Percentiles rank a stretch among this genome's conserved stretches.
Evolutionary conservation across 2,113 vertebrate genomes (phyloP).

Genomic region (Geococcyx californianus): DNA sequence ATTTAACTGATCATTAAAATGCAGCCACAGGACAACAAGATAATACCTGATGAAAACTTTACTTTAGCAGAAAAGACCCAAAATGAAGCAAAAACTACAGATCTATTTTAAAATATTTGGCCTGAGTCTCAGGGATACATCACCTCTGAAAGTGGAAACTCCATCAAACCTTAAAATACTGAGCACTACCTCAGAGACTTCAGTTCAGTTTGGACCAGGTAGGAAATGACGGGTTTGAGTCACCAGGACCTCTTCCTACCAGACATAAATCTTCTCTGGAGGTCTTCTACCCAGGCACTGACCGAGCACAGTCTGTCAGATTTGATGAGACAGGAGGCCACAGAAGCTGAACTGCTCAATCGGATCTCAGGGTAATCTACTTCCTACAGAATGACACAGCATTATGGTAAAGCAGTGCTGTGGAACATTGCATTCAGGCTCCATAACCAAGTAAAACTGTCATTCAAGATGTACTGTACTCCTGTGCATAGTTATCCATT

Average conservation of each 20-base stretch:
- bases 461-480: slow-evolving; percentile 27
- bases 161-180: neutral
- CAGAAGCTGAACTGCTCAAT: neutral
- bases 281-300: neutral
- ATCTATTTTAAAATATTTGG: neutral
- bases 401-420: neutral
- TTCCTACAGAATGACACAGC: neutral
- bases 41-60: neutral
- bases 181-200: neutral
- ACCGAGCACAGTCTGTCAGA: neutral
- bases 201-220: neutral
- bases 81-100: neutral
- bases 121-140: neutral
- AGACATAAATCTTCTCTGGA: neutral
- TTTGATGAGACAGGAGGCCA: neutral
- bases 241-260: neutral
- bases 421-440: neutral
- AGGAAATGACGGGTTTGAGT: neutral
- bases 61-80: neutral
- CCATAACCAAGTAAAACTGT: slow-evolving; percentile 29
- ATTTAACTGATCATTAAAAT: neutral
- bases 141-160: neutral
- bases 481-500: slow-evolving; percentile 44
- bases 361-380: neutral
- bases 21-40: neutral